Conservation (phyloP, 1,140 invertebrate species). For the Scaptomyza hsui region DNA sequence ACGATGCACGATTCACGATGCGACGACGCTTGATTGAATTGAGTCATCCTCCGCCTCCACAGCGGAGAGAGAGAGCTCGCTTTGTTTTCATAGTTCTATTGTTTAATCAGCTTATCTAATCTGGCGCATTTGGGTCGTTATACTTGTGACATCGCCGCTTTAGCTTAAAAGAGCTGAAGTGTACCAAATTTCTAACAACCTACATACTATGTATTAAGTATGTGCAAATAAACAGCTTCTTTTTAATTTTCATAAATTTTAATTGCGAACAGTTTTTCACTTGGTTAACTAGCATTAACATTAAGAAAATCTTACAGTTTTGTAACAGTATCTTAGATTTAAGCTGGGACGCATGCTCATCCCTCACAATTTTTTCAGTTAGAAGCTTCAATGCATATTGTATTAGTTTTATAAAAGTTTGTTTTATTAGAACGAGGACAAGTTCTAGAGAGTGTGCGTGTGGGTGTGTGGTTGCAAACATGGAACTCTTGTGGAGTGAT, state of each 20-base stretch:
- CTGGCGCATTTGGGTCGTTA: conserved; percentile 47
- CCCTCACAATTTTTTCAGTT: conserved; percentile 4
- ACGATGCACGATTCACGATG: too few relatives aligned
- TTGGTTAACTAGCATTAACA: too few relatives aligned
- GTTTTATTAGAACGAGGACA: conserved; percentile 9
- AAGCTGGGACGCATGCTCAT: conserved; percentile 1
- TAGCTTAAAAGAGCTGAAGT: background rate
- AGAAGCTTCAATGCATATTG: background rate
- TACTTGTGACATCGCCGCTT: background rate
- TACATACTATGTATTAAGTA: too few relatives aligned
- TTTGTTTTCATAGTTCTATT: conserved; percentile 49
- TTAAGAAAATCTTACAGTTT: too few relatives aligned
- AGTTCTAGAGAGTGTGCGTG: background rate
- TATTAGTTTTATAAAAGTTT: background rate
- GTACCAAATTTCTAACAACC: too few relatives aligned
- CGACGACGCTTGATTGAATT: conserved; percentile 64
- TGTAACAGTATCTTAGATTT: background rate
- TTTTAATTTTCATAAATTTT: too few relatives aligned
- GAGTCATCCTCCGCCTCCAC: conserved; percentile 30
- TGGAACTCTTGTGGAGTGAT: background rate
- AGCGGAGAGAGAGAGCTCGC: background rate
- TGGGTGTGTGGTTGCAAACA: too few relatives aligned
- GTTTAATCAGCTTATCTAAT: conserved; percentile 76
- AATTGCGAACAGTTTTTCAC: too few relatives aligned
- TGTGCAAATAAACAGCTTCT: background rate